Evolutionary conservation across 2,113 vertebrate species (phyloP).

Genomic region (Sisor rabdophorus): DNA sequence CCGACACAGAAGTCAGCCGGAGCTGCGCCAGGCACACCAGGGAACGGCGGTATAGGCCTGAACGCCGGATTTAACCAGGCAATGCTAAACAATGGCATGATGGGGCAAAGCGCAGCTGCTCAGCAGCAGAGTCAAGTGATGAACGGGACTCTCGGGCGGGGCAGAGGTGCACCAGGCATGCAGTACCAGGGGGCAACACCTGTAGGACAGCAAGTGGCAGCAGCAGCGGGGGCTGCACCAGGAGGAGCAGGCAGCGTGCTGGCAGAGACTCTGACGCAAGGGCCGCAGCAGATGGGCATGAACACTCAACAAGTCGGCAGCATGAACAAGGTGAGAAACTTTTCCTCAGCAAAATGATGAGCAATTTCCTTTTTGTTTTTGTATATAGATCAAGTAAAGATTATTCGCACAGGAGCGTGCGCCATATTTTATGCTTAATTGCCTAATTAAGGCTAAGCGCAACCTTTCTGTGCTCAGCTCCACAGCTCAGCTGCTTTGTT

Average conservation of each 20-base stretch:
- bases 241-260: slow-evolving; percentile 78
- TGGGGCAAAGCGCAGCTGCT: slow-evolving; percentile 79
- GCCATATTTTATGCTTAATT: neutral
- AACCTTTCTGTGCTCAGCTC: too few relatives aligned
- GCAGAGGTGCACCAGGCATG: slow-evolving; percentile 79
- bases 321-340: slow-evolving; percentile 86
- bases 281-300: slow-evolving; percentile 85
- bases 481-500: neutral
- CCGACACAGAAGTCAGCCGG: slow-evolving; percentile 87
- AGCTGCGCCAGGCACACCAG: slow-evolving; percentile 75
- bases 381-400: too few relatives aligned
- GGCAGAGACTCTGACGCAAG: slow-evolving; percentile 91
- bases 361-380: neutral
- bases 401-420: neutral
- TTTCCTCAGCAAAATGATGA: neutral
- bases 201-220: slow-evolving; percentile 65
- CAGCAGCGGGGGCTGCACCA: slow-evolving; percentile 50
- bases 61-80: slow-evolving; percentile 84
- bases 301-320: slow-evolving; percentile 61
- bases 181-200: slow-evolving; percentile 81
- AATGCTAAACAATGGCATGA: slow-evolving; percentile 84
- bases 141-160: slow-evolving; percentile 90
- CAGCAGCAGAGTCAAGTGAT: slow-evolving; percentile 86
- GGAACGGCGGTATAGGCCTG: slow-evolving; percentile 80
- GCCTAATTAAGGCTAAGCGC: neutral